A percentile compares a stretch with the other conserved stretches of the same genome.
phyloP scores from a whole-genome alignment of 2,888 invertebrate genomes.

The Halocaridina rubra region DNA sequence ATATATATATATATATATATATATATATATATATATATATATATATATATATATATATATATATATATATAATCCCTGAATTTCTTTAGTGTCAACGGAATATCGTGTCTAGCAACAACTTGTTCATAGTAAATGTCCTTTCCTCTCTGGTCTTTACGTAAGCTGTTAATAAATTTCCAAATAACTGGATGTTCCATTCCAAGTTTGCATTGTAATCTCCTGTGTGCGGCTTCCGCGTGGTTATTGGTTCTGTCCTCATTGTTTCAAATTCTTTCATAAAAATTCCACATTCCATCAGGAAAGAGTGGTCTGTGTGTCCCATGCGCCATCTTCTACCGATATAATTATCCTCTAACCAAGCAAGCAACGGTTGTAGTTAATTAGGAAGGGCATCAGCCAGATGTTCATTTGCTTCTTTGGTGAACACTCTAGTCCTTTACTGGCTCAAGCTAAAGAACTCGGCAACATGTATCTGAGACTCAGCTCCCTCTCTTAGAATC shows the following conservation, averaged over 20 bases:
- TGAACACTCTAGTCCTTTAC: no score
- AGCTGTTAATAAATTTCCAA: constrained; percentile 21
- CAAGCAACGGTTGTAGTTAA: neutral
- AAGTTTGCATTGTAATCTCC: constrained; percentile 2
- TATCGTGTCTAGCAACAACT: neutral
- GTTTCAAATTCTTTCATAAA: neutral
- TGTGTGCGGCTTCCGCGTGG: neutral
- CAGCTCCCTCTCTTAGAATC: no score
- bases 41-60: no score
- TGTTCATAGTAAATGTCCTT: constrained; percentile 7
- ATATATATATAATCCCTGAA: no score
- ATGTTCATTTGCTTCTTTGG: no score
- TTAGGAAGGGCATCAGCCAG: no score
- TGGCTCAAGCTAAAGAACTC: no score
- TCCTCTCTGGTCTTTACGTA: constrained; percentile 17
- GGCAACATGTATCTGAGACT: no score
- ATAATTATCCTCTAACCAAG: neutral
- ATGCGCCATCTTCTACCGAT: neutral
- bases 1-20: no score
- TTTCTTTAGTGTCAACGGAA: constrained; percentile 1
- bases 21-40: no score
- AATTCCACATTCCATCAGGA: constrained; percentile 1
- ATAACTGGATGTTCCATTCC: constrained; percentile 18
- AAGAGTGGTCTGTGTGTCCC: constrained; percentile 1
- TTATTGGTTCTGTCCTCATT: constrained; percentile 2